Base-by-base conservation (phyloP, 2,797 vertebrate genomes). In the Phrynocephalus vlangalii region DNA sequence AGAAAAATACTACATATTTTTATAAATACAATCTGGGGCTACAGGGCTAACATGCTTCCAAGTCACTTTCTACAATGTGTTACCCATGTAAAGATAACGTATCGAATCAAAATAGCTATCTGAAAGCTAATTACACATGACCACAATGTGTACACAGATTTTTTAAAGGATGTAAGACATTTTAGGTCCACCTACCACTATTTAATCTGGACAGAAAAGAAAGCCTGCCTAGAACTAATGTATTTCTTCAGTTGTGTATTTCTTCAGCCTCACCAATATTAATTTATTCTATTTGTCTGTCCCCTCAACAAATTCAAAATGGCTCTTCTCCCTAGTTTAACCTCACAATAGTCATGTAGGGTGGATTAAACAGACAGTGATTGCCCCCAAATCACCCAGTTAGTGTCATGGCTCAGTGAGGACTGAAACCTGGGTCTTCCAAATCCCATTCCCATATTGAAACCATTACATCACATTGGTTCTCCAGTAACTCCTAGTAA, bases 1-100 rank as follows among this genome's bases (percentile, higher is more conserved):
- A 76, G 24, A 79, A 70, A 85, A 20, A 9, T 60, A 56, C 3
- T 9, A 84, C 18, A 70, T 1, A 24, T 44, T 88, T 84, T 79
- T 30, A 77, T 72, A 84, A 79, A 72, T 48, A 70, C 10, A 15
- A 79, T 88, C 5, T 87, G 81, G 86, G 73, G 77, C 4, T 75
- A 84, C 80, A 83, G 30, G 78, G 1, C 18, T 10, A 66, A 28
- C 1, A 16, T 56, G 52, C 48, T 87, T 24, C 87, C 24, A 63
- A 24, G 11, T 38, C 22, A 68, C 56, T 75, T 79, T 87, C 44
- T 79, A 24, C 28, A 33, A 24, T 20, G 44, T 38, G 72, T 48
- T 11, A 26, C 2, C 48, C 77, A 28, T 75, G 60, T 10, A 22
- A 15, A 88, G 38, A 26, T 67, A 79, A 66, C 28, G 68, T 20